Evolutionary conservation across 1,140 invertebrate genomes (phyloP), one percentile per base, ranked within the genome.

Genomic region (Cataglyphis hispanica): DNA sequence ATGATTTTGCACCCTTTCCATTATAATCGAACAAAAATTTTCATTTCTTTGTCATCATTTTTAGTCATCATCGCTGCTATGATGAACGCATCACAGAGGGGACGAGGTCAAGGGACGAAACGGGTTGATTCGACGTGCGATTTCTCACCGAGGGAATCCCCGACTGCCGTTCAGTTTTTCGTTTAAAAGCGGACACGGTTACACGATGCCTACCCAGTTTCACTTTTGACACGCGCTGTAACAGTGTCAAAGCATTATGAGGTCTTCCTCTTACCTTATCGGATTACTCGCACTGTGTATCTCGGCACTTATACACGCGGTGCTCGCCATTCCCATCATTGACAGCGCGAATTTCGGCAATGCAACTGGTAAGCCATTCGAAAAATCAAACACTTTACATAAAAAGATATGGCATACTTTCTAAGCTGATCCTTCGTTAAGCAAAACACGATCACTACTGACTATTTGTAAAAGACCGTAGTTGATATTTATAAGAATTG

Each of bases 101-200:
- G 88, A 70, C 40, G 66, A 69, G 78, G 60, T 89, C 85, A 78
- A 91, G 85, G 81, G 75, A 89, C 40, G 63, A 76, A 86, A 80
- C 43, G 40, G 63, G 25, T 58, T 70, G 64, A 11, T 56, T 70
- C 10, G 3, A 72, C 8, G 77, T 8, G 19, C 34, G 4, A 34
- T 8, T 63, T 5, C 19, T 5, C 19, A 66, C 31, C 5, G 80
- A 91, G 91, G 90, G 89, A 86, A 83, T 91, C 83, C 87, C 91
- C 91, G 22, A 83, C 8, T 43, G 22, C 16, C 70, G 37, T 86
- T 85, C 22, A 37, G 69, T 86, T 91, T 91, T 91, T 89, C 64
- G 87, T 91, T 91, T 91, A 91, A 91, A 91, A 90, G 81, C 75
- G 27, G 78, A 56, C 74, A 81, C 50, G 27, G 34, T 64, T 75